Evolutionary conservation across 2,888 invertebrate genomes (phyloP).

Genomic region (Lycia hirtaria): DNA sequence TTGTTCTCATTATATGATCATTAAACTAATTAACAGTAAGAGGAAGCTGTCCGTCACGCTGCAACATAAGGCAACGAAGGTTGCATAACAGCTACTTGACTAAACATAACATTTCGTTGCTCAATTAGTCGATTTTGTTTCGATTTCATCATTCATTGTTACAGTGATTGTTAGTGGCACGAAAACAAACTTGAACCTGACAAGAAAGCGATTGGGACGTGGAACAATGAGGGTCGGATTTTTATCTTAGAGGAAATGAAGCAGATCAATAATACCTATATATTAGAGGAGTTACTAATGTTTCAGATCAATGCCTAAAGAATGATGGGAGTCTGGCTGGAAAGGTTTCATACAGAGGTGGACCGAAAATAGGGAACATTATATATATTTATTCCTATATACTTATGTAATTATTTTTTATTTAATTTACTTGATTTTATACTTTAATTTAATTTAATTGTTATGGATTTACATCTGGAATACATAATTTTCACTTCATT

Average conservation of each 20-base stretch:
- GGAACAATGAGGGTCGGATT: background rate
- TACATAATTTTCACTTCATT: too few species aligned
- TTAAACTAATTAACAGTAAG: conserved; percentile 28
- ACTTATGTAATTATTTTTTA: too few species aligned
- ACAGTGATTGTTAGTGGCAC: conserved; percentile 17
- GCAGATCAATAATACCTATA: background rate
- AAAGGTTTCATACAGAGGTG: too few species aligned
- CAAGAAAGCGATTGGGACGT: background rate
- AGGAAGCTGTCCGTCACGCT: conserved; percentile 33
- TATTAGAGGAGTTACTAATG: too few species aligned
- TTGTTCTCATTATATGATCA: conserved; percentile 27
- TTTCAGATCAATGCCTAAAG: too few species aligned
- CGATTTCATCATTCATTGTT: conserved; percentile 27
- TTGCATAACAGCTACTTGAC: conserved; percentile 49
- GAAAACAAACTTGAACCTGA: conserved; percentile 18
- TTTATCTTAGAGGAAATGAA: background rate
- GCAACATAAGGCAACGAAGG: conserved; percentile 51
- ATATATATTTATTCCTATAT: too few species aligned
- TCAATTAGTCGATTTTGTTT: conserved; percentile 27
- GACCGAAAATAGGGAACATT: too few species aligned
- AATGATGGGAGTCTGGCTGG: too few species aligned
- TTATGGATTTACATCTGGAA: too few species aligned
- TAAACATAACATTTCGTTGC: conserved; percentile 28
- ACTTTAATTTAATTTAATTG: too few species aligned
- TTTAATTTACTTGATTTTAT: too few species aligned